Evolutionary conservation across 2,797 vertebrate genomes (phyloP).

Genomic region (Rousettus madagascariensis): DNA sequence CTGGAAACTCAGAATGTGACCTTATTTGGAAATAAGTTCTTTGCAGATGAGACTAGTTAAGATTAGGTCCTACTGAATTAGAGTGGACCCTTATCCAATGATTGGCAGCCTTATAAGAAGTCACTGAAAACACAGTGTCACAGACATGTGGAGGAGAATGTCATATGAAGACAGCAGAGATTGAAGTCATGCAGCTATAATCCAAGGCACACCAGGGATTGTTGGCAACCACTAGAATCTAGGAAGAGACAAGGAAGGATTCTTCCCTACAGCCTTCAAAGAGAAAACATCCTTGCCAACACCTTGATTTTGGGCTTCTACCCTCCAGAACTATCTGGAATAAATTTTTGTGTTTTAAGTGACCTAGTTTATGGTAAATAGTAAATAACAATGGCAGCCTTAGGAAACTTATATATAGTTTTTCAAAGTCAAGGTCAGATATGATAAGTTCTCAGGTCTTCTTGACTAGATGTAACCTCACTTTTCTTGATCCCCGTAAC

Average conservation of each 20-base stretch:
- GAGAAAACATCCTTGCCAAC: not conserved
- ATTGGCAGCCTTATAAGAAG: not conserved
- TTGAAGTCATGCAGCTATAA: not conserved
- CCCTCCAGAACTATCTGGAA: not conserved
- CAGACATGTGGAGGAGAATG: not conserved
- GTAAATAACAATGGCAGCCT: not conserved
- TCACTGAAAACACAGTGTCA: not conserved
- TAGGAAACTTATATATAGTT: not conserved
- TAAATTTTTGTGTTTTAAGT: not conserved
- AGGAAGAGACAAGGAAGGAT: not conserved
- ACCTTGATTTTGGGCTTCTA: not conserved
- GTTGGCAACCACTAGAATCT: not conserved
- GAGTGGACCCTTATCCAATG: not conserved
- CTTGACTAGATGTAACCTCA: not conserved
- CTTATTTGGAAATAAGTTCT: not conserved
- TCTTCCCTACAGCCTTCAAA: not conserved
- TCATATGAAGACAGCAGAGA: not conserved
- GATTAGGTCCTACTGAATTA: not conserved
- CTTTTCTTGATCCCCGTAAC: not conserved
- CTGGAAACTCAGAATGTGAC: not conserved
- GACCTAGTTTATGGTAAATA: not conserved
- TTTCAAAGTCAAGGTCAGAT: constrained; percentile 10
- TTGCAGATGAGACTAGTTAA: not conserved
- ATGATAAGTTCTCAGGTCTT: not conserved
- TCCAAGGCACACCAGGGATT: not conserved